Conservation (phyloP, 2,797 vertebrate genomes). For the Urosaurus nigricauda region DNA sequence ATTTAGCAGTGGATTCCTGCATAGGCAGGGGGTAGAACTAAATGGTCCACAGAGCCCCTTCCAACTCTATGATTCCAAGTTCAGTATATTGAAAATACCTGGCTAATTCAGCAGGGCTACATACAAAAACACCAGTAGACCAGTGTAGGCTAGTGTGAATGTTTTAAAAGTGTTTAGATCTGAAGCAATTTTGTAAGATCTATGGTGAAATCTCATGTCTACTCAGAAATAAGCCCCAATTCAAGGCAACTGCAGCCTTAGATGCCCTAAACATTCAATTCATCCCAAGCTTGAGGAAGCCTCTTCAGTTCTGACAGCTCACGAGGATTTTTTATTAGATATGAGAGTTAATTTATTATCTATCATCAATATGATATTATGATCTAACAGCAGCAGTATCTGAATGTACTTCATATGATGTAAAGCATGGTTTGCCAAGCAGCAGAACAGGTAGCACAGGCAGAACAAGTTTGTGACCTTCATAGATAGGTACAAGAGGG, state of each 20-base stretch:
- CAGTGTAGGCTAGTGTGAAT: background rate
- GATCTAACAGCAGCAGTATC: background rate
- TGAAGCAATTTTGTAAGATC: slow-evolving; percentile 41
- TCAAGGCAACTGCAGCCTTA: background rate
- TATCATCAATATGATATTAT: background rate
- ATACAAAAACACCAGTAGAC: background rate
- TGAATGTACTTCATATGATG: background rate
- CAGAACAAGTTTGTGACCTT: background rate
- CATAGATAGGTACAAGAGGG: background rate
- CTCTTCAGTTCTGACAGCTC: accelerated
- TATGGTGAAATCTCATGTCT: background rate
- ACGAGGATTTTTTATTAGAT: background rate
- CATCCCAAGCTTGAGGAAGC: slow-evolving; percentile 4
- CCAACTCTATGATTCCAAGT: no score
- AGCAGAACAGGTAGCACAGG: background rate
- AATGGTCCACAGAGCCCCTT: no score
- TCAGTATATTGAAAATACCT: background rate
- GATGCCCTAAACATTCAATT: background rate
- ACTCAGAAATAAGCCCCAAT: background rate
- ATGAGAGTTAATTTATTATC: background rate
- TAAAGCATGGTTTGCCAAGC: background rate
- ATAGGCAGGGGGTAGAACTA: no score
- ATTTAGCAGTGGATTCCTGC: no score
- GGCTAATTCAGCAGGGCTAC: background rate
- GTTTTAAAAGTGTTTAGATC: background rate